These are phyloP conservation scores for Zygogramma bicolorata DNA, from an alignment of 2,888 invertebrate genomes.

Conservation along the genomic window DNA sequence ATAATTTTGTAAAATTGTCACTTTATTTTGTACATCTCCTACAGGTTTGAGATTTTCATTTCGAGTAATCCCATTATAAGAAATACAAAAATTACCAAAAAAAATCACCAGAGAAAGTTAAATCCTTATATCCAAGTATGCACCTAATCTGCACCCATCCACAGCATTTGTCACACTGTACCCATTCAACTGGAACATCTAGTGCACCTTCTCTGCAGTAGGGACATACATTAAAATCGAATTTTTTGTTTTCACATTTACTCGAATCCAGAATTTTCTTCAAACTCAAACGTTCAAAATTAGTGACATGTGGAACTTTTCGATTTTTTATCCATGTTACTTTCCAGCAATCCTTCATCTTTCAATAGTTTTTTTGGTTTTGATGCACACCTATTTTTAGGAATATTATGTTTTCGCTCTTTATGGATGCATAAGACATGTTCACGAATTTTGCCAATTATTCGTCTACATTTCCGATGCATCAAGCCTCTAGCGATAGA, in stretches of 20 bases:
- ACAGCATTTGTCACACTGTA: background rate
- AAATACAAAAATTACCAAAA: background rate
- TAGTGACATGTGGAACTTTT: slow-evolving; percentile 2
- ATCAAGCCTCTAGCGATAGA: background rate
- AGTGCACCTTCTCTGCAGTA: slow-evolving; percentile 9
- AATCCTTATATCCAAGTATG: slow-evolving; percentile 6
- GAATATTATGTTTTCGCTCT: slow-evolving; percentile 6
- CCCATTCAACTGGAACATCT: slow-evolving; percentile 9
- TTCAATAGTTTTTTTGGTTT: background rate
- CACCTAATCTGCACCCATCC: background rate
- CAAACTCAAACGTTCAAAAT: background rate
- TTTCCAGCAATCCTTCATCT: slow-evolving; percentile 1
- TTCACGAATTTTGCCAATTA: slow-evolving; percentile 6
- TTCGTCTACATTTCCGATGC: slow-evolving; percentile 9
- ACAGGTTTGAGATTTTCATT: background rate
- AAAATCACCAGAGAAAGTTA: slow-evolving; percentile 12
- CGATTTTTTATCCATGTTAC: background rate
- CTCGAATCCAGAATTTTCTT: background rate
- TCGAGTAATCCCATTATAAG: background rate
- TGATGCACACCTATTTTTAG: background rate
- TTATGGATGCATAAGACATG: slow-evolving; percentile 9
- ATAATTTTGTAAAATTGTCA: background rate
- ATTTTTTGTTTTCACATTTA: background rate
- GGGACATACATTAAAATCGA: background rate
- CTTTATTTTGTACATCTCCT: background rate